Conservation (phyloP, 2,888 invertebrate genomes). For the Physocephala rufipes region DNA sequence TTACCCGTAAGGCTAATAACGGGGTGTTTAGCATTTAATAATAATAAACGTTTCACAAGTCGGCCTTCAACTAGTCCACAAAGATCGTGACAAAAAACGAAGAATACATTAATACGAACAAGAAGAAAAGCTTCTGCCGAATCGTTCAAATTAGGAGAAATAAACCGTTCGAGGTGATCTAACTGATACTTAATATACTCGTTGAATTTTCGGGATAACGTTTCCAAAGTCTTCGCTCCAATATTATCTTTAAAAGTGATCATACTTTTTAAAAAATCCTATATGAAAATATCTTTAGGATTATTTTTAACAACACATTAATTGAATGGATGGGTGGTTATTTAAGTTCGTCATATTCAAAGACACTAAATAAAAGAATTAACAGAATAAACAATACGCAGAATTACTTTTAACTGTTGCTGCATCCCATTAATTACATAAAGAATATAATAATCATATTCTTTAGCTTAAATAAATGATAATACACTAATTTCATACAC, state of each 20-base stretch:
- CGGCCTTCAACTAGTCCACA: conserved; percentile 84
- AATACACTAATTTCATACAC: too few relatives aligned
- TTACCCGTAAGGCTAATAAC: conserved; percentile 83
- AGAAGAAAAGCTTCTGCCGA: conserved; percentile 71
- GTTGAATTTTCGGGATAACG: conserved; percentile 60
- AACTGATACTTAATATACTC: conserved; percentile 53
- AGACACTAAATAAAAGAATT: too few relatives aligned
- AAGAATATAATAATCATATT: too few relatives aligned
- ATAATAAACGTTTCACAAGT: conserved; percentile 76
- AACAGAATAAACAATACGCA: background rate
- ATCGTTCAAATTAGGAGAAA: conserved; percentile 72
- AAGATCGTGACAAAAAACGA: conserved; percentile 74
- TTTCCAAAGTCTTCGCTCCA: conserved; percentile 49
- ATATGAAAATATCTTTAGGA: conserved; percentile 34
- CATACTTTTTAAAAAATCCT: conserved; percentile 55
- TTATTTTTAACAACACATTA: too few relatives aligned
- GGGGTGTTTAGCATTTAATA: conserved; percentile 82
- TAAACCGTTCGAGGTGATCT: conserved; percentile 64
- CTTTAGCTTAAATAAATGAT: too few relatives aligned
- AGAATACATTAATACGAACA: conserved; percentile 73
- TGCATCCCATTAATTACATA: too few relatives aligned
- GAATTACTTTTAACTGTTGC: too few relatives aligned
- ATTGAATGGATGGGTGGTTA: too few relatives aligned
- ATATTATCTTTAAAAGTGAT: conserved; percentile 52
- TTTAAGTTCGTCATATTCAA: too few relatives aligned